Base-by-base conservation (phyloP, 2,113 vertebrate genomes). In the Echinops telfairi region DNA sequence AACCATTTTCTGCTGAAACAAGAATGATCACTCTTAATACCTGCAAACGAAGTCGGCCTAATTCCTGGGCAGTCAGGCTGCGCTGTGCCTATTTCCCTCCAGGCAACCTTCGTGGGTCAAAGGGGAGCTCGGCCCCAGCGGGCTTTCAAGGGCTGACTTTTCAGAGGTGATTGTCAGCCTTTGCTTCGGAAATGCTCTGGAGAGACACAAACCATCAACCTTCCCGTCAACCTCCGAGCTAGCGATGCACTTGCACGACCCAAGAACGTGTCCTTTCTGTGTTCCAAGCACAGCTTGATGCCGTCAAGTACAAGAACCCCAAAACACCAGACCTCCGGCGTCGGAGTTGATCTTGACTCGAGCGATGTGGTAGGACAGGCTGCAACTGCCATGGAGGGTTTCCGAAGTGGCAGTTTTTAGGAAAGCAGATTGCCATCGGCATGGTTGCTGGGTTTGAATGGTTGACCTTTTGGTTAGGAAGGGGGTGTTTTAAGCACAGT, bases 1-100 rank as follows among this genome's bases (percentile, higher is more conserved):
- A 82, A 83, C 57, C 47, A 53, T 95, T 83, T 83, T 53, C 7
- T 47, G 40, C 27, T 89, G 29, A 93, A 82, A 90, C 60, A 62
- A 62, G 60, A 62, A 62, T 62, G 17, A 77, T 84, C 47, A 62
- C 7, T 77, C 22, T 90, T 80, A 88, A 76, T n/a, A 80, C 81
- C 77, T 3, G 14, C 14, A 88, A 89, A 89, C 78, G 71, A 20
- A 95, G 47, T 53, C 47, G 57, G 33, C 29, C 40, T 22, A 64
- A 83, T 68, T 79, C 79, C 57, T 2, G 6, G 25, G 20, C 33
- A 31, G 12, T 27, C 19, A 60, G 16, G 71, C 25, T 27, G 2
- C 31, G 60, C 7, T 25, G 66, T 33, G 1, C 15, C 5, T 19
- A 31, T 71, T 70, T 70, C 22, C 29, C 66, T n/a, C 29, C 15